Conservation (phyloP, 2,113 vertebrate species). For the Corythaeola cristata region DNA sequence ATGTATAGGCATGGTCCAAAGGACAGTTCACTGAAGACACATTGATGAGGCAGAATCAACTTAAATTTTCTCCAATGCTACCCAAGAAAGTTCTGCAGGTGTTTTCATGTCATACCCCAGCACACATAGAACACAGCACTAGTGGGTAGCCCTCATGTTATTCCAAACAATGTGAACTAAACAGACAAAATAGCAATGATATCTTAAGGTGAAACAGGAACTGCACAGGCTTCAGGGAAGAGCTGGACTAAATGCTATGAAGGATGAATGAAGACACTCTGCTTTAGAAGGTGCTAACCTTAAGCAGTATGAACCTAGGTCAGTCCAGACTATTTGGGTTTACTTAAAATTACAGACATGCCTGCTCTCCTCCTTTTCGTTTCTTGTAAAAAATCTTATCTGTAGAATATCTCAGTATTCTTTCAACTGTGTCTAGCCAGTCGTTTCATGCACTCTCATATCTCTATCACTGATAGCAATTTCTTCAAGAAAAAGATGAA, state of each 20-base stretch:
- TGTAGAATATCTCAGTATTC: not conserved
- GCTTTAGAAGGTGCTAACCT: not conserved
- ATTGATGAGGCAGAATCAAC: not conserved
- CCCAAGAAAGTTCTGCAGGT: not conserved
- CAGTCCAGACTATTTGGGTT: not conserved
- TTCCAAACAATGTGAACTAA: not conserved
- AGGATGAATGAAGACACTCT: not conserved
- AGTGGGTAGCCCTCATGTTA: not conserved
- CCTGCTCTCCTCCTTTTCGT: not conserved
- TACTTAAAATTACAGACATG: not conserved
- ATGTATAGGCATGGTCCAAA: not conserved
- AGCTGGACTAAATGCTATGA: not conserved
- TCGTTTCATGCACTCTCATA: not conserved
- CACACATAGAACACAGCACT: not conserved
- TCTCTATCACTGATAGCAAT: fast-evolving
- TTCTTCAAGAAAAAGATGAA: not conserved
- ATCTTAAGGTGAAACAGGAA: not conserved
- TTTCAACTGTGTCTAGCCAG: not conserved
- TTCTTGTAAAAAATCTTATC: not conserved
- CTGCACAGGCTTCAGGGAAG: not conserved
- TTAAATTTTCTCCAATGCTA: not conserved
- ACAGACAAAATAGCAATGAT: not conserved
- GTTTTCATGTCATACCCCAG: not conserved
- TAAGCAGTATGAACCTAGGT: not conserved
- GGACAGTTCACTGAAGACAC: not conserved